phyloP scores from a whole-genome alignment of 1,140 invertebrate genomes.

The Drosophila sturtevanti region DNA sequence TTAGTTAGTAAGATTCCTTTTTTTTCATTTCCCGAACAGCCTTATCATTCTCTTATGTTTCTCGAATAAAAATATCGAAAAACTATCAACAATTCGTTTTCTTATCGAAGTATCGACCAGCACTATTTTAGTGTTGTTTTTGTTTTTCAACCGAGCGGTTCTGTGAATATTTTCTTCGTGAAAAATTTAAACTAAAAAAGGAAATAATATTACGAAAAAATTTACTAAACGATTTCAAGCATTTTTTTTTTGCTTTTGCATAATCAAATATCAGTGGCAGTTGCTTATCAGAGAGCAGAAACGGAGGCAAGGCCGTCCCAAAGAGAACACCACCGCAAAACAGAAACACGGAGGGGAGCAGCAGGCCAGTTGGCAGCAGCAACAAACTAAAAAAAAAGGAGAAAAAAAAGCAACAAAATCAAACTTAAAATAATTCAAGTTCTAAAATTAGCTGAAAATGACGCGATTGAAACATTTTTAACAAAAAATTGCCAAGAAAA shows the following conservation, averaged over 20 bases:
- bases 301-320: neutral
- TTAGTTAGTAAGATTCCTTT: too few relatives aligned
- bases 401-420: constrained; percentile 47
- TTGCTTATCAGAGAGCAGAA: constrained; percentile 23
- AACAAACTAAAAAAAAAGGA: neutral
- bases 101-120: neutral
- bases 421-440: constrained; percentile 58
- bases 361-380: constrained; percentile 56
- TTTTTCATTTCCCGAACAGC: too few relatives aligned
- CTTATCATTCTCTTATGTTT: too few relatives aligned
- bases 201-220: constrained; percentile 11
- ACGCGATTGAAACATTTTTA: constrained; percentile 80
- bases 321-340: constrained; percentile 1
- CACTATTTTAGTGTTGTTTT: constrained; percentile 5
- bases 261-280: neutral
- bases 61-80: neutral
- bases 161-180: constrained; percentile 2
- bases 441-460: constrained; percentile 72
- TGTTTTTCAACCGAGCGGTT: neutral
- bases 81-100: too few relatives aligned
- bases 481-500: constrained; percentile 27
- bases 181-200: constrained; percentile 8
- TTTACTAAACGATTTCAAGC: neutral
- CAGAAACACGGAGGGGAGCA: constrained; percentile 18
- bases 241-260: neutral